Evolutionary conservation across 2,888 invertebrate genomes (phyloP).

Genomic region (Cheilosia soror): DNA sequence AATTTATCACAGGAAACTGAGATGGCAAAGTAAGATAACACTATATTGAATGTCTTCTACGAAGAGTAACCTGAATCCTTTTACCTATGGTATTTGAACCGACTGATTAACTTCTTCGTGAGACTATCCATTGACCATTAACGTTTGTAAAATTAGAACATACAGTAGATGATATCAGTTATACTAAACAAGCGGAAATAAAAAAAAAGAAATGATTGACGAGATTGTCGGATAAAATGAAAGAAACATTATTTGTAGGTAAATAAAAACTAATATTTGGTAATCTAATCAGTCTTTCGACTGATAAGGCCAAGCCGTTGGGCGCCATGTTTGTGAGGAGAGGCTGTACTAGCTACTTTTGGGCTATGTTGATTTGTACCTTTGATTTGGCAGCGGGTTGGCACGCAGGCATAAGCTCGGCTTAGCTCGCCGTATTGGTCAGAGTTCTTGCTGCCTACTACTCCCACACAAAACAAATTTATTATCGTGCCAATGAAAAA

Average conservation of each 20-base stretch:
- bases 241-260: neutral
- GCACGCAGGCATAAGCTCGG: too few relatives aligned
- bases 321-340: neutral
- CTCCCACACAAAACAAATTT: too few relatives aligned
- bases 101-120: neutral
- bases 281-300: neutral
- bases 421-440: too few relatives aligned
- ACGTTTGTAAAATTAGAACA: too few relatives aligned
- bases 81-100: neutral
- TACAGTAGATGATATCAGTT: neutral
- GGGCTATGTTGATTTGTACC: too few relatives aligned
- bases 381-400: too few relatives aligned
- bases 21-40: neutral
- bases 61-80: constrained; percentile 1
- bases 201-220: neutral
- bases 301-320: constrained; percentile 3
- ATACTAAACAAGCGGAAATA: too few relatives aligned
- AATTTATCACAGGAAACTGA: neutral
- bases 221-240: neutral
- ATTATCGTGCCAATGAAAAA: too few relatives aligned
- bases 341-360: too few relatives aligned
- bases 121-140: too few relatives aligned
- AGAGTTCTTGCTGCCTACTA: too few relatives aligned
- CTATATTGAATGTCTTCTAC: neutral
- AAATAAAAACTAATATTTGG: neutral